A percentile compares a stretch with the other conserved stretches of the same genome.
Conservation (phyloP, 2,797 vertebrate genomes). For the Gymnocypris eckloni region DNA sequence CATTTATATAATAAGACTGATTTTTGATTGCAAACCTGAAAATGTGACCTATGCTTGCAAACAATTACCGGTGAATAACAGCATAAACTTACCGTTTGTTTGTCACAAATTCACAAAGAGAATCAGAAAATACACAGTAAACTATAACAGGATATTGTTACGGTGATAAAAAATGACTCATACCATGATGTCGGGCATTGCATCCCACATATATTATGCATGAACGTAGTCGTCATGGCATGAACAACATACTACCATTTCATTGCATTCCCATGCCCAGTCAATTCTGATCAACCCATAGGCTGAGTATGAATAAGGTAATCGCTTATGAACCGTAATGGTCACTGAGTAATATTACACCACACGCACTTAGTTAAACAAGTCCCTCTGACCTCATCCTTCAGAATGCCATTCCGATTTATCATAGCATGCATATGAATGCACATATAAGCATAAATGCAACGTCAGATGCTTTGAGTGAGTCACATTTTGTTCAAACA, state of each 20-base stretch:
- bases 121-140: not conserved
- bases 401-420: constrained; percentile 14
- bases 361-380: constrained; percentile 36
- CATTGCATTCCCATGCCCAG: not conserved
- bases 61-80: not conserved
- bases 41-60: not conserved
- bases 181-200: not conserved
- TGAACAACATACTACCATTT: not conserved
- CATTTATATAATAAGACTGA: constrained; percentile 15
- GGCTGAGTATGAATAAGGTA: constrained; percentile 10
- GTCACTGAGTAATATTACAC: constrained; percentile 33
- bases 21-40: constrained; percentile 3
- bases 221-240: not conserved
- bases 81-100: not conserved
- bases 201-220: not conserved
- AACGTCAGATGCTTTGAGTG: constrained; percentile 12
- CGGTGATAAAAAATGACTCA: not conserved
- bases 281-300: constrained; percentile 20
- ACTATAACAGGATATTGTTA: not conserved
- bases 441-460: constrained; percentile 4
- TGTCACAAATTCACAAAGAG: not conserved
- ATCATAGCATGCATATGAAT: constrained; percentile 9
- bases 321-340: constrained; percentile 36
- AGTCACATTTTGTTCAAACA: constrained; percentile 19
- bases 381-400: constrained; percentile 8